These are phyloP conservation scores for Rousettus madagascariensis DNA, from an alignment of 2,797 vertebrate species.

Conservation along the genomic window DNA sequence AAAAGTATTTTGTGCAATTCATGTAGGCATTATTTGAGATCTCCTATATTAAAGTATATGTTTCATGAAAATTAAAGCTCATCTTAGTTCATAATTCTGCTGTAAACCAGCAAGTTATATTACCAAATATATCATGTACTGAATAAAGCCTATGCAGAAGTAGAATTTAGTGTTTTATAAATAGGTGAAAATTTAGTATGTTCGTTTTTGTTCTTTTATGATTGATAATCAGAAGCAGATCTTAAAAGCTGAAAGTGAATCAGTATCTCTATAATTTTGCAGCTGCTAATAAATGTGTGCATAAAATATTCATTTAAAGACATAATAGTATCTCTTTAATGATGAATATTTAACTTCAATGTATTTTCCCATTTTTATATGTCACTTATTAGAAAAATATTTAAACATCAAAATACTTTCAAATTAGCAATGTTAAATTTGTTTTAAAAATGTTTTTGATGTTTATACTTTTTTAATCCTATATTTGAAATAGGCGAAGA, in stretches of 20 bases:
- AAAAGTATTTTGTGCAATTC: neutral
- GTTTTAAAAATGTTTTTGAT: neutral
- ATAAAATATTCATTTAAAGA: slow-evolving; percentile 34
- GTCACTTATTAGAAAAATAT: slow-evolving; percentile 6
- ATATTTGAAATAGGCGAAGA: neutral
- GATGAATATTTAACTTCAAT: neutral
- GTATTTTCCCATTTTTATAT: neutral
- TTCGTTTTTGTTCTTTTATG: slow-evolving; percentile 1
- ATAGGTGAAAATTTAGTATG: neutral
- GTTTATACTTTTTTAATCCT: neutral
- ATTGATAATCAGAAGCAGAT: neutral
- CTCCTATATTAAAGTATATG: neutral
- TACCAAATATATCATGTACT: neutral
- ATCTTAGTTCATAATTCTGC: neutral
- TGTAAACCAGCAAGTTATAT: neutral
- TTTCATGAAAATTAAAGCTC: slow-evolving; percentile 38
- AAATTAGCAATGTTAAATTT: neutral
- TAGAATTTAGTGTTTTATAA: neutral
- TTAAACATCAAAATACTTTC: slow-evolving; percentile 39
- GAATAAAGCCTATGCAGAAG: neutral
- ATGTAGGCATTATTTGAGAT: neutral
- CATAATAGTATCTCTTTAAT: neutral
- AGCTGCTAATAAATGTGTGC: neutral
- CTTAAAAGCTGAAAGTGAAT: neutral
- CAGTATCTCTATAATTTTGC: neutral